Evolutionary conservation across 2,888 invertebrate genomes (phyloP).

Genomic region (Hirudinaria manillensis): DNA sequence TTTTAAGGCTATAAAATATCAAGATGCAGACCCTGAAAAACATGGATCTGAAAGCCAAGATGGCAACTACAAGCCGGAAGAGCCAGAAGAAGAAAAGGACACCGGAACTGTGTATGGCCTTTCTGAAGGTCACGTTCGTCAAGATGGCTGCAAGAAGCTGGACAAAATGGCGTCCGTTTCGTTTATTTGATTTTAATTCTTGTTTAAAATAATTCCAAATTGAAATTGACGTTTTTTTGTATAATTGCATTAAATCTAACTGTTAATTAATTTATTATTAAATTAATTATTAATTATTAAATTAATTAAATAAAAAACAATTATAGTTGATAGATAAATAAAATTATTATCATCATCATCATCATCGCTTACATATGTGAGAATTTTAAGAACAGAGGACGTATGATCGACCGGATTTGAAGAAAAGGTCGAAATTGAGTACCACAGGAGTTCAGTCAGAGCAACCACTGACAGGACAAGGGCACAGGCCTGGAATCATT

Average conservation of each 20-base stretch:
- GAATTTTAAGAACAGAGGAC: conserved; percentile 19
- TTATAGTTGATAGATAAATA: too few species aligned
- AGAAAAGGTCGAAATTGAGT: not conserved
- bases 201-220: not conserved
- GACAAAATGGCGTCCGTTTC: not conserved
- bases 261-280: too few species aligned
- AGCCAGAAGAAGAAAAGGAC: conserved; percentile 38
- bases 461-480: conserved; percentile 15
- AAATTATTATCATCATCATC: too few species aligned
- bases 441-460: conserved; percentile 30
- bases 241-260: not conserved
- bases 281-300: too few species aligned
- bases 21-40: conserved; percentile 16
- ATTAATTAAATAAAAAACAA: too few species aligned
- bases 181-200: not conserved
- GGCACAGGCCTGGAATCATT: conserved; percentile 22
- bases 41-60: conserved; percentile 33
- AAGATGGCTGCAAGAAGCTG: conserved; percentile 35
- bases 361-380: conserved; percentile 29
- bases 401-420: conserved; percentile 28
- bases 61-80: conserved; percentile 29
- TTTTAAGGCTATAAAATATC: not conserved
- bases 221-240: not conserved
- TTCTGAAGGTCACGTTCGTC: conserved; percentile 34
- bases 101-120: conserved; percentile 35